Percentiles rank a stretch among this genome's conserved stretches.
phyloP scores from a whole-genome alignment of 2,797 vertebrate genomes.

The Microcaecilia unicolor region DNA sequence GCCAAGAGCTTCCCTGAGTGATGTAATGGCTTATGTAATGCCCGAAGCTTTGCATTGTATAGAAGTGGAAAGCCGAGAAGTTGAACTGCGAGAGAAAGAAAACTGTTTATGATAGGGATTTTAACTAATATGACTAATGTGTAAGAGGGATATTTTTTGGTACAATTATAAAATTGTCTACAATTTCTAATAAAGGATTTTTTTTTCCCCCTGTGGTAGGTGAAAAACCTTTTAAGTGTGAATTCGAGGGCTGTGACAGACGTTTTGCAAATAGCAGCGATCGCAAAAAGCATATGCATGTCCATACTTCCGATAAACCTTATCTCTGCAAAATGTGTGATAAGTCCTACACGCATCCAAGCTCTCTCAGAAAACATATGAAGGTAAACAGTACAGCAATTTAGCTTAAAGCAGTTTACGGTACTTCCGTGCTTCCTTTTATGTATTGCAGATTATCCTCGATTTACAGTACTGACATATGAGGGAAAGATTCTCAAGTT shows the following conservation, averaged over 20 bases:
- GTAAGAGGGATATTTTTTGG: too few relatives aligned
- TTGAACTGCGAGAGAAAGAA: too few relatives aligned
- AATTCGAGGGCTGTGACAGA: slow-evolving; percentile 96
- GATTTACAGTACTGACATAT: too few relatives aligned
- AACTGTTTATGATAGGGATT: too few relatives aligned
- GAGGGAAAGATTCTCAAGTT: too few relatives aligned
- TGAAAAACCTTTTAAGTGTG: slow-evolving; percentile 98
- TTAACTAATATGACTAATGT: too few relatives aligned
- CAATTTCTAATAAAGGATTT: neutral
- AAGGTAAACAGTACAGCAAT: slow-evolving; percentile 73
- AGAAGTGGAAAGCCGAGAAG: too few relatives aligned
- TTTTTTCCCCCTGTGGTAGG: slow-evolving; percentile 56
- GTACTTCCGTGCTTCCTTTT: too few relatives aligned
- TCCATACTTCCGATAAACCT: slow-evolving; percentile 96
- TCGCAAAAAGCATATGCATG: slow-evolving; percentile 99
- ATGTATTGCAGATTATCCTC: too few relatives aligned
- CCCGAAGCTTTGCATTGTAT: neutral
- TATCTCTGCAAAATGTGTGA: slow-evolving; percentile 99
- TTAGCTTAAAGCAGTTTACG: too few relatives aligned
- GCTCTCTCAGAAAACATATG: slow-evolving; percentile 98
- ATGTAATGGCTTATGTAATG: neutral
- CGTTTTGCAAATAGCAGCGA: slow-evolving; percentile 98
- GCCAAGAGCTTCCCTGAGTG: slow-evolving; percentile 3
- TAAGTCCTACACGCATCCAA: slow-evolving; percentile 98
- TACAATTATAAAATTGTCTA: too few relatives aligned